These are phyloP conservation scores for Poecilia wingei DNA, from an alignment of 2,797 vertebrate species.

Conservation along the genomic window DNA sequence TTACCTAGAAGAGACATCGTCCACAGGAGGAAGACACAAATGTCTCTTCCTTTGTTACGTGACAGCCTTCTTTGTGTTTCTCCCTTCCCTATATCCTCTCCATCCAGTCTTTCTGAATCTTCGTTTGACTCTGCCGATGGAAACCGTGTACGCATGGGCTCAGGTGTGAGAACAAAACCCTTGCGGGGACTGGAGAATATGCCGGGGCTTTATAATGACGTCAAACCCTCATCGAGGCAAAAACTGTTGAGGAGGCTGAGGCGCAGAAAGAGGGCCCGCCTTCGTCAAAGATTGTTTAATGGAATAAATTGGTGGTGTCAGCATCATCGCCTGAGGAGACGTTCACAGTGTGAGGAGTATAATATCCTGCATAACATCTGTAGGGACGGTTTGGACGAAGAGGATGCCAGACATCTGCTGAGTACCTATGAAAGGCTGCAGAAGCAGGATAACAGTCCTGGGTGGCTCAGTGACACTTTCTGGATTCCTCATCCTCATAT, in stretches of 20 bases:
- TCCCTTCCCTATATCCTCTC: slow-evolving; percentile 58
- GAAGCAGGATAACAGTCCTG: slow-evolving; percentile 84
- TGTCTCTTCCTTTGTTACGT: slow-evolving; percentile 24
- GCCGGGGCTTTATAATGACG: slow-evolving; percentile 59
- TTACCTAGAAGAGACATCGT: slow-evolving; percentile 44
- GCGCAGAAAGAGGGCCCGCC: slow-evolving; percentile 65
- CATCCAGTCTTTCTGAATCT: slow-evolving; percentile 80
- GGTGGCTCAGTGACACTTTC: slow-evolving; percentile 89
- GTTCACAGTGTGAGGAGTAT: slow-evolving; percentile 87
- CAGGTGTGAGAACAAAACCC: slow-evolving; percentile 78
- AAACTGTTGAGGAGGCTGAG: slow-evolving; percentile 70
- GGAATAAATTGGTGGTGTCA: slow-evolving; percentile 64
- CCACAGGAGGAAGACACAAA: slow-evolving; percentile 52
- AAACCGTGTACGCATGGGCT: slow-evolving; percentile 53
- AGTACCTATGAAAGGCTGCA: slow-evolving; percentile 86
- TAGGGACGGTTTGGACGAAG: slow-evolving; percentile 91
- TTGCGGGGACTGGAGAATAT: slow-evolving; percentile 83
- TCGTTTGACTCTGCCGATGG: slow-evolving; percentile 79
- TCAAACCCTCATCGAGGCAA: slow-evolving; percentile 30
- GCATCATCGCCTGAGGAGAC: slow-evolving; percentile 74
- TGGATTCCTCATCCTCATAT: slow-evolving; percentile 98
- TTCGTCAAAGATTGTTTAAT: slow-evolving; percentile 74
- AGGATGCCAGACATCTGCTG: slow-evolving; percentile 89
- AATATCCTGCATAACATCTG: slow-evolving; percentile 90
- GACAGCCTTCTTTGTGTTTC: slow-evolving; percentile 72